phyloP scores from a whole-genome alignment of 2,113 vertebrate species.

The Lucifuga dentata region DNA sequence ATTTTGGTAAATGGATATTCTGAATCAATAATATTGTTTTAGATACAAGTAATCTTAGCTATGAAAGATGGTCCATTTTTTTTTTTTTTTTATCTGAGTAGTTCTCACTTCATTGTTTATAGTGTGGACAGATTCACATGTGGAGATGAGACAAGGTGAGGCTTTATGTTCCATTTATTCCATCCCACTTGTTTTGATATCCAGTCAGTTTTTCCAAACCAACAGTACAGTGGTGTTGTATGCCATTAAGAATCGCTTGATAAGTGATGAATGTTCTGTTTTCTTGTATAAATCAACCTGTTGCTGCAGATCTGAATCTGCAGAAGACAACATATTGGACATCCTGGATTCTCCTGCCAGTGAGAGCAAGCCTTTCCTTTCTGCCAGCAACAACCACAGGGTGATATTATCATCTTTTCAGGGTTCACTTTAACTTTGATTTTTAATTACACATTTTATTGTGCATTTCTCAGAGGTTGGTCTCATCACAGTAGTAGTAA shows the following conservation, averaged over 20 bases:
- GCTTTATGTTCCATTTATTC: constrained; percentile 20
- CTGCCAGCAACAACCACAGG: constrained; percentile 82
- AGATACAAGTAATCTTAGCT: neutral
- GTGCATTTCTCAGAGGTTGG: constrained; percentile 17
- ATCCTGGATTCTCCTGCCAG: constrained; percentile 77
- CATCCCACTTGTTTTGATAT: constrained; percentile 12
- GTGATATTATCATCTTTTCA: constrained; percentile 68
- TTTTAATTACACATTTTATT: neutral
- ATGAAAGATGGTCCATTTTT: constrained; percentile 7
- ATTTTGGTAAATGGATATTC: neutral
- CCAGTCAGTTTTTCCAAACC: neutral
- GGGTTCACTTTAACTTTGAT: neutral
- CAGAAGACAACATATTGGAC: constrained; percentile 69
- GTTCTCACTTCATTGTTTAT: constrained; percentile 60
- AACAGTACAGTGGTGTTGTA: neutral
- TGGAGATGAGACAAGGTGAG: constrained; percentile 71
- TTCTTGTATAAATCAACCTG: constrained; percentile 46
- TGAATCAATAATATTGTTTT: constrained; percentile 2
- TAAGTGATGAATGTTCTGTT: constrained; percentile 2
- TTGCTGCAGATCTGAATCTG: constrained; percentile 76
- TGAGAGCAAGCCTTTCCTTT: constrained; percentile 75
- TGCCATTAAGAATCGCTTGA: neutral
- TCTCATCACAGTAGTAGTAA: neutral
- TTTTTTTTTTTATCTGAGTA: constrained; percentile 23
- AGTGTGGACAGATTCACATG: constrained; percentile 71